These are phyloP conservation scores for Clepsis dumicolana DNA, from an alignment of 2,888 invertebrate genomes.

Conservation along the genomic window DNA sequence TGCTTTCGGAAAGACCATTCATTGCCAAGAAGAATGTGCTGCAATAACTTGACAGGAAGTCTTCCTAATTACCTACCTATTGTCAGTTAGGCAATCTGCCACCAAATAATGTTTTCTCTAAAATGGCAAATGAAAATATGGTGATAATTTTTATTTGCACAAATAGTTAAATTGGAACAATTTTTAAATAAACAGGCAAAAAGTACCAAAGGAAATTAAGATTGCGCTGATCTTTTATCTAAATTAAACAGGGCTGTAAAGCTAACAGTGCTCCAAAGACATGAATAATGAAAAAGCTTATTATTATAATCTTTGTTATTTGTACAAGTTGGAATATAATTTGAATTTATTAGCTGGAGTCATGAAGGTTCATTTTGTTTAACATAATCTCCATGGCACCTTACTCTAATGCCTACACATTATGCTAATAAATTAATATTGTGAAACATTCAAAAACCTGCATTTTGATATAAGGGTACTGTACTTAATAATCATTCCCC, in stretches of 20 bases:
- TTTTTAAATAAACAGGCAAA: not conserved
- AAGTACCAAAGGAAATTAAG: not conserved
- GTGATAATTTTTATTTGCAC: not conserved
- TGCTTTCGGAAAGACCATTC: no score
- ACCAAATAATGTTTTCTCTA: no score
- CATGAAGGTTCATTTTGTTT: constrained; percentile 14
- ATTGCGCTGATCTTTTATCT: constrained; percentile 1
- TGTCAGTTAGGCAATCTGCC: no score
- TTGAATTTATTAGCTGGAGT: constrained; percentile 23
- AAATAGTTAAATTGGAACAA: not conserved
- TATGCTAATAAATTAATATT: constrained; percentile 4
- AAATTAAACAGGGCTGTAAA: constrained; percentile 7
- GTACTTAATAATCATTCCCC: no score
- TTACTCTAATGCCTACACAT: not conserved
- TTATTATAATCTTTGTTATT: constrained; percentile 21
- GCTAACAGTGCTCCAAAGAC: constrained; percentile 20
- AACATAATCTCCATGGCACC: constrained; percentile 6
- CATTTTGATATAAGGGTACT: not conserved
- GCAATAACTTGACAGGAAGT: no score
- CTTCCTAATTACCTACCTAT: no score
- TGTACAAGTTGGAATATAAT: constrained; percentile 21
- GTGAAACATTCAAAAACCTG: not conserved
- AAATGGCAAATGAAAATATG: no score
- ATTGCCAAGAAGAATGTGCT: no score
- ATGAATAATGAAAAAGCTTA: constrained; percentile 32